These are phyloP conservation scores for Pyrrhosoma nymphula DNA, from an alignment of 2,888 invertebrate genomes.

Conservation along the genomic window DNA sequence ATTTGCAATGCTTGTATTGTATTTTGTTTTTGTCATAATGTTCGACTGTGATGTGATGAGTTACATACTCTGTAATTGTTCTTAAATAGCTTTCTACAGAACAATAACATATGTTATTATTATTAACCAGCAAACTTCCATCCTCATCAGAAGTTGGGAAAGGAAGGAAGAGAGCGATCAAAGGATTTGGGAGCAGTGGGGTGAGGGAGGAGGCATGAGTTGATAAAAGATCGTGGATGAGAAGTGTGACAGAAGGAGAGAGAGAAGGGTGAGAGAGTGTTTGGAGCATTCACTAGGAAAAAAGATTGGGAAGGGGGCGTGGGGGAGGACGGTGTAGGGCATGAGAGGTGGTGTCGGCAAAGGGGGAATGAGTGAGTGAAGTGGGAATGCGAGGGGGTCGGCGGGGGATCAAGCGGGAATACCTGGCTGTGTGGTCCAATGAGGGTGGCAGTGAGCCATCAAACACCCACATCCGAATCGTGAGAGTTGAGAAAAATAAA, in stretches of 20 bases:
- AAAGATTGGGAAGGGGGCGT: background rate
- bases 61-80: no score
- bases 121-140: no score
- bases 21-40: no score
- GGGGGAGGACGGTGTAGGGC: background rate
- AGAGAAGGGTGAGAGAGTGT: background rate
- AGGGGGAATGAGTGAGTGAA: no score
- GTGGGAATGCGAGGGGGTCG: background rate
- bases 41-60: no score
- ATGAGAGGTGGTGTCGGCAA: background rate
- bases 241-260: background rate
- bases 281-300: background rate
- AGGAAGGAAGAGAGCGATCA: background rate
- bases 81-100: no score
- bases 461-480: slow-evolving; percentile 23
- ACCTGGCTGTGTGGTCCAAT: slow-evolving; percentile 20
- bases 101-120: no score
- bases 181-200: background rate
- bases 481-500: slow-evolving; percentile 39
- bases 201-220: background rate
- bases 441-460: slow-evolving; percentile 32
- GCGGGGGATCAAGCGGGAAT: background rate
- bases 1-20: no score
- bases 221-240: background rate
- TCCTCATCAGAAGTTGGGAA: background rate